Evolutionary conservation across 2,113 vertebrate species (phyloP), one percentile per base, ranked within the genome.

Genomic region (Psilopsiagon aurifrons): DNA sequence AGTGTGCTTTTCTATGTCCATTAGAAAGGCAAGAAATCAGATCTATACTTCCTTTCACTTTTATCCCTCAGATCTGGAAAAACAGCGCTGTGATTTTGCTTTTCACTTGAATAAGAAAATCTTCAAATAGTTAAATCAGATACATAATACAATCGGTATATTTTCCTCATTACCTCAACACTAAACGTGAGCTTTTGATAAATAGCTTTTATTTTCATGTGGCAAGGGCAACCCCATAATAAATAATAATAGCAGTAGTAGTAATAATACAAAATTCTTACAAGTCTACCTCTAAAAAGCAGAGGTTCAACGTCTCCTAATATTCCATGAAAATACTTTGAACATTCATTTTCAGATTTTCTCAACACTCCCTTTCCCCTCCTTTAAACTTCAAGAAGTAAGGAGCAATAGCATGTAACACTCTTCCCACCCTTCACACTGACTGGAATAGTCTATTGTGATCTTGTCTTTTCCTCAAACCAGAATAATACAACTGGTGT

Each of bases 371-470:
- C 7, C 57, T 88, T 92, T 77, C 33, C 29, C 37, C 18, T 83
- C 5, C 9, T 13, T 91, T 66, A 81, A 89, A 81, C 23, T 66
- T 71, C 33, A 85, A 79, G 79, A 88, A 82, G 79, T 59, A 79
- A 51, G 10, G 57, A 93, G 87, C 43, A 85, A 83, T 68, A 6
- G 23, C 64, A 60, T 39, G 35, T 76, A 93, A 92, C 66, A 68
- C 13, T 74, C 55, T 88, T 88, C 52, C 33, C 57, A 75, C 16
- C 37, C 59, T 93, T 96, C 71, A 71, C 12, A 73, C 16, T 64
- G 57, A 85, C 78, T 87, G 66, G 92, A 95, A 89, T 89, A 62
- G 33, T 68, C 84, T 84, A 46, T 70, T 82, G 74, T 84, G 51
- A 86, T 75, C 87, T 54, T 87, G 43, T 68, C 66, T 91, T 95